Conservation (phyloP, 2,888 invertebrate species). For the Clunio marinus region DNA sequence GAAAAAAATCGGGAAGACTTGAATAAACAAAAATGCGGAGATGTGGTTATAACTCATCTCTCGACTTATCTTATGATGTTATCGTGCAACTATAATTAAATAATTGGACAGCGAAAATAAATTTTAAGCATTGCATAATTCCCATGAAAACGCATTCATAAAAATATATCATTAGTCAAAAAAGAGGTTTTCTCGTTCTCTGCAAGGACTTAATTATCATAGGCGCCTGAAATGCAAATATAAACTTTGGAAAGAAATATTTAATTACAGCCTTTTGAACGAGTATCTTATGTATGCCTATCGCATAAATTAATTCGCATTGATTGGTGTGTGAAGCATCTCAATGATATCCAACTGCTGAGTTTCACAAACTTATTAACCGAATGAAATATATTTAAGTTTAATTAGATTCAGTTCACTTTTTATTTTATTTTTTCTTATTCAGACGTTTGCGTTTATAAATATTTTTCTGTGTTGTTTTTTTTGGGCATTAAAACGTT, state of each 20-base stretch:
- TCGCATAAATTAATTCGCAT: slow-evolving; percentile 31
- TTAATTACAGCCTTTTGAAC: slow-evolving; percentile 18
- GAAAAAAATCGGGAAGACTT: background rate
- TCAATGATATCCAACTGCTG: slow-evolving; percentile 28
- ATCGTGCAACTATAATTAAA: slow-evolving; percentile 22
- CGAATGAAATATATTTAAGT: background rate
- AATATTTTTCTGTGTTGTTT: background rate
- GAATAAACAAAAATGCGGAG: background rate
- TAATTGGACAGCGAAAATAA: slow-evolving; percentile 30
- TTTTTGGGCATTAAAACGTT: slow-evolving; percentile 1
- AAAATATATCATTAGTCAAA: background rate
- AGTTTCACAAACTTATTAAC: background rate
- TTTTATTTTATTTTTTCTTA: background rate
- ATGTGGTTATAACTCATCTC: background rate
- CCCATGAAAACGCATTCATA: background rate
- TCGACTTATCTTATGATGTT: background rate
- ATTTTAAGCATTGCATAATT: slow-evolving; percentile 15
- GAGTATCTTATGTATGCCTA: background rate
- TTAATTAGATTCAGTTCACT: slow-evolving; percentile 15
- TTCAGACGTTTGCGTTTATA: background rate
- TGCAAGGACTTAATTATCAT: slow-evolving; percentile 36
- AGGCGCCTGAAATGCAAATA: slow-evolving; percentile 38
- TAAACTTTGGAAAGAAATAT: background rate
- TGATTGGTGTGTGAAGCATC: slow-evolving; percentile 28
- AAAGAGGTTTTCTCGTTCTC: background rate